A percentile compares a stretch with the other conserved stretches of the same genome.
Evolutionary conservation across 2,113 vertebrate species (phyloP).

Genomic region (Tragelaphus strepsiceros): DNA sequence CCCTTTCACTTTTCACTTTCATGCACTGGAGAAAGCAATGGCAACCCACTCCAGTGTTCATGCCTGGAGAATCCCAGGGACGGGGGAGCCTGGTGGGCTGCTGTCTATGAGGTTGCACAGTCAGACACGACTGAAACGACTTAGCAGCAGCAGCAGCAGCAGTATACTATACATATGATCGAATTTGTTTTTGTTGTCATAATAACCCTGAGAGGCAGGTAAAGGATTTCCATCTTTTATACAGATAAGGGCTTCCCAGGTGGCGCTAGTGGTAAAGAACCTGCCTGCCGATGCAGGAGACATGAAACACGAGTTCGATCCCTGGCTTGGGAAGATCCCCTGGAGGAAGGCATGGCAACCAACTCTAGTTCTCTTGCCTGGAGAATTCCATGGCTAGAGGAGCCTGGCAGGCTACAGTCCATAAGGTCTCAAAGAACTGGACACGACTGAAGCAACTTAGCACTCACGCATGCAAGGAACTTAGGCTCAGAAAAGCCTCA

Average conservation of each 20-base stretch:
- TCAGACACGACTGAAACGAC: no score
- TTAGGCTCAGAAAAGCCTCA: neutral
- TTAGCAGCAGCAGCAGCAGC: no score
- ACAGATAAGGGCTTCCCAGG: neutral
- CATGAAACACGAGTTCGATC: neutral
- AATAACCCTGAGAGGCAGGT: neutral
- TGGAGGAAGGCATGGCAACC: neutral
- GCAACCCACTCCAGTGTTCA: no score
- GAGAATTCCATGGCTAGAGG: neutral
- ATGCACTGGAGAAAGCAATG: no score
- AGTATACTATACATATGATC: neutral
- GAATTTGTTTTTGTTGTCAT: neutral
- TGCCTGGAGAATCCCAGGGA: no score
- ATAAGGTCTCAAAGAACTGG: neutral
- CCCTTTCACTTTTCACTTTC: no score
- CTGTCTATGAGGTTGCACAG: no score
- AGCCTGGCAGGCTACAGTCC: neutral
- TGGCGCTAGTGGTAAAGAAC: neutral
- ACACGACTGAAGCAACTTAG: neutral
- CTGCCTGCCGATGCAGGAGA: neutral
- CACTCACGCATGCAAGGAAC: neutral
- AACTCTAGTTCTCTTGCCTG: neutral
- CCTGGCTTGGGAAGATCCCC: neutral
- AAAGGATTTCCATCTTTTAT: neutral
- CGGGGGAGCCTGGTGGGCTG: no score